Conservation (phyloP, 2,797 vertebrate species). For the Sebastiscus tertius region DNA sequence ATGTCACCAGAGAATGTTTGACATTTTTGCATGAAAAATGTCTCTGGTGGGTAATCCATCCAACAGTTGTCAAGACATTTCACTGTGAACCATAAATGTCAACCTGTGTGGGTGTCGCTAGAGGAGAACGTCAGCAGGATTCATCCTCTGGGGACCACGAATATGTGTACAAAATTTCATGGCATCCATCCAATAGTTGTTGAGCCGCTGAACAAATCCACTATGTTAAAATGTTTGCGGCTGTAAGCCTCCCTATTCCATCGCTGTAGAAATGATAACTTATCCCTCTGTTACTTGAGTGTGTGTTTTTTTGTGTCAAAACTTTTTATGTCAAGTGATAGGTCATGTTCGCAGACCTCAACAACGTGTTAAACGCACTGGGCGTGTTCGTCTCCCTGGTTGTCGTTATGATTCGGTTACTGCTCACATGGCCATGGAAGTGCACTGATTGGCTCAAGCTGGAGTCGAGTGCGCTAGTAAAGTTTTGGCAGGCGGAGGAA, state of each 20-base stretch:
- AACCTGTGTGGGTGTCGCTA: neutral
- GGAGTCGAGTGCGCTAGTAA: slow-evolving; percentile 30
- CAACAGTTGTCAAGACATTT: neutral
- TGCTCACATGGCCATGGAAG: slow-evolving; percentile 15
- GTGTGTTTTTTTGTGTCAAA: neutral
- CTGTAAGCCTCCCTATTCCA: neutral
- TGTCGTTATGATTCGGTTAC: slow-evolving; percentile 16
- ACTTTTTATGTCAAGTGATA: neutral
- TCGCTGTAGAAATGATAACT: neutral
- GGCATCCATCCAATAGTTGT: neutral
- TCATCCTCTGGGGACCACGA: neutral
- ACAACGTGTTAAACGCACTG: slow-evolving; percentile 35
- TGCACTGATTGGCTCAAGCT: slow-evolving; percentile 41
- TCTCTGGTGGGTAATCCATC: neutral
- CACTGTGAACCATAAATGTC: neutral
- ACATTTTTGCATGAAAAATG: neutral
- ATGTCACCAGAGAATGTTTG: neutral
- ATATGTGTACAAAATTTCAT: neutral
- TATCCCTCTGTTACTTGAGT: neutral
- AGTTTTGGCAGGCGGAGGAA: slow-evolving; percentile 50
- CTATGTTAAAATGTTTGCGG: neutral
- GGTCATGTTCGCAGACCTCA: slow-evolving; percentile 26
- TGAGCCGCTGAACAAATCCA: neutral
- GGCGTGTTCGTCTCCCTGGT: slow-evolving; percentile 23
- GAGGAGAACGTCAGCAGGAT: too few relatives aligned